phyloP scores from a whole-genome alignment of 2,113 vertebrate species.

The Syngnathus floridae region DNA sequence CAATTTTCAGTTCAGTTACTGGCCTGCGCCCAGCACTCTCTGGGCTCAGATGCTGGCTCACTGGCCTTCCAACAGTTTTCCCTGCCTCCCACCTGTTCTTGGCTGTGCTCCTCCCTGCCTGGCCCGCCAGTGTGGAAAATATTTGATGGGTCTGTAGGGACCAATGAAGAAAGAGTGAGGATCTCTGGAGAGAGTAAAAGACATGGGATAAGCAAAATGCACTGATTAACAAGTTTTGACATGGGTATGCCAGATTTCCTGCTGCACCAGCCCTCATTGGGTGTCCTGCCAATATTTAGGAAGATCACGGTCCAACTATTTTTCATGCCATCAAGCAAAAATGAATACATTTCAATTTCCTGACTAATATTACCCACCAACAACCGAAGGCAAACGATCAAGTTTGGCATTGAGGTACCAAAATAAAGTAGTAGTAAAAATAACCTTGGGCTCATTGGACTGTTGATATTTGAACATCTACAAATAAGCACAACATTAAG shows the following conservation, averaged over 20 bases:
- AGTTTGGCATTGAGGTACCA: no score
- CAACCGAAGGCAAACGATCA: no score
- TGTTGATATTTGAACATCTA: no score
- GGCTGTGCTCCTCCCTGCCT: conserved; percentile 61
- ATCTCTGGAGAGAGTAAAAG: conserved; percentile 14
- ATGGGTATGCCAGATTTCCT: conserved; percentile 42
- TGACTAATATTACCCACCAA: no score
- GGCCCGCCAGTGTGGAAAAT: conserved; percentile 72
- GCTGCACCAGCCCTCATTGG: conserved; percentile 15
- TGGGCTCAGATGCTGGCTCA: conserved; percentile 61
- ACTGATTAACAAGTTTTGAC: conserved; percentile 58
- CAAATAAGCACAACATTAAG: no score
- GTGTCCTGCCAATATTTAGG: conserved; percentile 4
- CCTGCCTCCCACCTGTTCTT: conserved; percentile 70
- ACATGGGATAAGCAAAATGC: conserved; percentile 29
- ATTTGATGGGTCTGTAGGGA: conserved; percentile 74
- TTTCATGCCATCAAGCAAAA: background rate
- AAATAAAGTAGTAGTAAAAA: no score
- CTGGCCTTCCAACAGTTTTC: conserved; percentile 35
- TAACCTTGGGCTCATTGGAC: no score
- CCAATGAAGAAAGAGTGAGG: conserved; percentile 31
- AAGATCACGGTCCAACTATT: background rate
- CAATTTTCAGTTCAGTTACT: conserved; percentile 69
- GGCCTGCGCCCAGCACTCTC: conserved; percentile 54
- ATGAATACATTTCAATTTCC: background rate